Evolutionary conservation across 1,140 invertebrate genomes (phyloP).

Genomic region (Eriosoma lanigerum): DNA sequence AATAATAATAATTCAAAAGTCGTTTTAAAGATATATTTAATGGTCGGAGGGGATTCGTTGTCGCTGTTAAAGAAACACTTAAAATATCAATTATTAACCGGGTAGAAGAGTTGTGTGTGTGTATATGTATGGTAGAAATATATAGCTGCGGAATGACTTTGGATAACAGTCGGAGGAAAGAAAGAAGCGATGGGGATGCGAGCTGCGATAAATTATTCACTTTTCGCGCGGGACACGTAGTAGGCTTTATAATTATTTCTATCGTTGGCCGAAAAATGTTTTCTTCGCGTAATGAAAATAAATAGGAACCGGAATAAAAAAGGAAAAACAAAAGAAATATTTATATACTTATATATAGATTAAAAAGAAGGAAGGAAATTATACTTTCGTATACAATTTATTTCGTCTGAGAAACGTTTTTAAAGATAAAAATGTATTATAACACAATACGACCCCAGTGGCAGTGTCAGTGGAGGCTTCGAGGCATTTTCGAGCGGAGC

Average conservation of each 20-base stretch:
- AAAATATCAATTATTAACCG: constrained; percentile 45
- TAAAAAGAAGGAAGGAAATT: background rate
- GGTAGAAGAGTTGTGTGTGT: background rate
- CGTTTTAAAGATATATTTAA: constrained; percentile 4
- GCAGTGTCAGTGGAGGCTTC: too few relatives aligned
- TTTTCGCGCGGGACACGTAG: background rate
- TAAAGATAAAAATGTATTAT: constrained; percentile 16
- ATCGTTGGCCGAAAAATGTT: constrained; percentile 12
- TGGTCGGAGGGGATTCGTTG: background rate
- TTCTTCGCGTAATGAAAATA: background rate
- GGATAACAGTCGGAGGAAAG: background rate
- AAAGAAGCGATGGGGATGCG: background rate
- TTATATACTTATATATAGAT: too few relatives aligned
- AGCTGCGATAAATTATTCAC: constrained; percentile 27
- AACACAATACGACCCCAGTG: background rate
- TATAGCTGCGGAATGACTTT: background rate
- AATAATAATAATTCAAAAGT: constrained; percentile 28
- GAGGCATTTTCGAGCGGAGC: too few relatives aligned
- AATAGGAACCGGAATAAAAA: background rate
- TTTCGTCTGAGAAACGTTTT: constrained; percentile 13
- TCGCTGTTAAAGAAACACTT: constrained; percentile 33
- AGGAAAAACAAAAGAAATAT: too few relatives aligned
- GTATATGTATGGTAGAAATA: background rate
- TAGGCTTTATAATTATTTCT: background rate
- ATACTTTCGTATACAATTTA: background rate